Conservation (phyloP, 2,888 invertebrate genomes). For the Blastobasis lacticolella region DNA sequence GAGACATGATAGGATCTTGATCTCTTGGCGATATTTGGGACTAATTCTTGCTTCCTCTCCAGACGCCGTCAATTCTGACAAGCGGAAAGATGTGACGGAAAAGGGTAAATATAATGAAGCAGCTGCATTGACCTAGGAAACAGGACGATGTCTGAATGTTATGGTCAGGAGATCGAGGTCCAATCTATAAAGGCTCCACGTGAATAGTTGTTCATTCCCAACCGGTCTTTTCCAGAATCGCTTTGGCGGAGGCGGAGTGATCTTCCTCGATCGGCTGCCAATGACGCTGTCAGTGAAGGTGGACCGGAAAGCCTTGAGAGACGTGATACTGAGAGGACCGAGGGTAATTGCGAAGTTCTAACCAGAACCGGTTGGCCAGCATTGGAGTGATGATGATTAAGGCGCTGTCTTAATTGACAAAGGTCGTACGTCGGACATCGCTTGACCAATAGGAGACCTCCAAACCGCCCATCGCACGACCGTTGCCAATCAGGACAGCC, state of each 20-base stretch:
- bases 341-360: neutral
- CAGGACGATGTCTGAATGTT: neutral
- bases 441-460: no score
- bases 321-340: conserved; percentile 23
- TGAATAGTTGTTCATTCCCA: neutral
- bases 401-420: no score
- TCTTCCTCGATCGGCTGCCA: conserved; percentile 33
- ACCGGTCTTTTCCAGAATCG: conserved; percentile 23
- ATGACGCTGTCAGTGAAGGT: conserved; percentile 31
- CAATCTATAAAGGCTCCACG: neutral
- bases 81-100: no score
- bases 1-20: no score
- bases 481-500: no score
- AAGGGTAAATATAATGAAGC: neutral
- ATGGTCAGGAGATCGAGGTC: neutral
- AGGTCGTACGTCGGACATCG: no score
- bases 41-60: no score
- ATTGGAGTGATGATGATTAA: no score
- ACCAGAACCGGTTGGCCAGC: no score
- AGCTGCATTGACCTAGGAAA: neutral
- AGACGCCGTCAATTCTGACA: no score
- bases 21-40: no score
- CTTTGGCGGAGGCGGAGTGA: conserved; percentile 40
- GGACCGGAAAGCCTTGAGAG: conserved; percentile 29
- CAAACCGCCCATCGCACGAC: no score